Conservation (phyloP, 2,888 invertebrate genomes). For the Noctua comes region DNA sequence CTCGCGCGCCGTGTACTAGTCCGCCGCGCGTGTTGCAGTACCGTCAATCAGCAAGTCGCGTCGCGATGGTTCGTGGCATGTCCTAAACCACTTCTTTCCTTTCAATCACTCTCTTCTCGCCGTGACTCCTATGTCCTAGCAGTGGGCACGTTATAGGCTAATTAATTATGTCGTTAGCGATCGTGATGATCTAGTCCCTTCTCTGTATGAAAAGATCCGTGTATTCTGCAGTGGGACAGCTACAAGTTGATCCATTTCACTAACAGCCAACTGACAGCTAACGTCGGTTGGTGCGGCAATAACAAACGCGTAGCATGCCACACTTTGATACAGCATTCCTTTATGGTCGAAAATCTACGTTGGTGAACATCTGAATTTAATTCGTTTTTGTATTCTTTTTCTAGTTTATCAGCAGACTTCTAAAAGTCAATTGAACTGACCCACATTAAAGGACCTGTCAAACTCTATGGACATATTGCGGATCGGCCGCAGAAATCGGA, state of each 20-base stretch:
- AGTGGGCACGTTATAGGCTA: neutral
- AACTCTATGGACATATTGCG: no score
- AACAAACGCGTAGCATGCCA: constrained; percentile 25
- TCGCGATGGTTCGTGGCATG: neutral
- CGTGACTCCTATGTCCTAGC: neutral
- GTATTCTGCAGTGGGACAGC: neutral
- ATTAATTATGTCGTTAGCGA: no score
- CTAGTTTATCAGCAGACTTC: no score
- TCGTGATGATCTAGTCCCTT: neutral
- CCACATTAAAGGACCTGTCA: no score
- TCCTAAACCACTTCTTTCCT: no score
- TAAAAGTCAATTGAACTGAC: no score
- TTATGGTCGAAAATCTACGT: neutral
- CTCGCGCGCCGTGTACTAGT: neutral
- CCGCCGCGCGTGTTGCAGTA: neutral
- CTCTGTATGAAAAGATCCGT: neutral
- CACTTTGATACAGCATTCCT: constrained; percentile 18
- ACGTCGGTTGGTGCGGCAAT: constrained; percentile 19
- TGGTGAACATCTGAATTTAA: constrained; percentile 33
- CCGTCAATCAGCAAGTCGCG: neutral
- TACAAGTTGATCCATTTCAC: neutral
- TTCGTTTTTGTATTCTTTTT: neutral
- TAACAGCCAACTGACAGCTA: constrained; percentile 17
- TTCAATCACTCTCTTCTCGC: neutral
- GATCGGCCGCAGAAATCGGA: no score